A percentile compares a stretch with the other conserved stretches of the same genome.
These are phyloP conservation scores for Lagopus leucura DNA, from an alignment of 2,113 vertebrate species.

Conservation along the genomic window DNA sequence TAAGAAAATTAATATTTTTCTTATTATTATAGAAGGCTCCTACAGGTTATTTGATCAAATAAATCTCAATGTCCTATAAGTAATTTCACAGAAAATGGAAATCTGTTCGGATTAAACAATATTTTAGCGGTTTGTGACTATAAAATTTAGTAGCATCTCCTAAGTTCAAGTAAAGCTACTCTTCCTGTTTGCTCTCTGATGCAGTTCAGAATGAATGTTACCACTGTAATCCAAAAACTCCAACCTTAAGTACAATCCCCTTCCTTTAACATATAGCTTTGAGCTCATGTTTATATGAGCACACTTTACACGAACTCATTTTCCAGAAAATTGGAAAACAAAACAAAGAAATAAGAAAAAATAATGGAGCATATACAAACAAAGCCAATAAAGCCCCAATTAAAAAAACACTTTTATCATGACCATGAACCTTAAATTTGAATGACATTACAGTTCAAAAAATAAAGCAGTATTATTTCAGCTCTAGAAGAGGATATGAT, in stretches of 20 bases:
- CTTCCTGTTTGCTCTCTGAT: not conserved
- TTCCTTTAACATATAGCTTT: not conserved
- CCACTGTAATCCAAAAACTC: not conserved
- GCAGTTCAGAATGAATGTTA: not conserved
- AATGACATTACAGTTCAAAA: not conserved
- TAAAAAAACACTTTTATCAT: not conserved
- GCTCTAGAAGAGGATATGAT: slow-evolving; percentile 10
- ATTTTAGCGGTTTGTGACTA: not conserved
- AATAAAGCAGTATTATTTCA: not conserved
- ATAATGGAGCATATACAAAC: not conserved
- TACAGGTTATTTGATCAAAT: not conserved
- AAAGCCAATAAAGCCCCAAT: not conserved
- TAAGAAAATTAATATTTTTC: not conserved
- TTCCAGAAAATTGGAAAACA: not conserved
- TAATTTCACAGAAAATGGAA: not conserved
- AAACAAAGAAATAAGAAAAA: not conserved
- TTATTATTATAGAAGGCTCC: not conserved
- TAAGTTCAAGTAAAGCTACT: not conserved
- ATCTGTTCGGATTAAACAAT: not conserved
- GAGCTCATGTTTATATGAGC: not conserved
- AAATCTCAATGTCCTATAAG: not conserved
- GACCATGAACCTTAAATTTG: not conserved
- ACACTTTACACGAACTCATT: not conserved
- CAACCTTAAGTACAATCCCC: not conserved
- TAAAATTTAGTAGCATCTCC: not conserved